Conservation (phyloP, 2,113 vertebrate genomes). For the Brachionichthys hirsutus region DNA sequence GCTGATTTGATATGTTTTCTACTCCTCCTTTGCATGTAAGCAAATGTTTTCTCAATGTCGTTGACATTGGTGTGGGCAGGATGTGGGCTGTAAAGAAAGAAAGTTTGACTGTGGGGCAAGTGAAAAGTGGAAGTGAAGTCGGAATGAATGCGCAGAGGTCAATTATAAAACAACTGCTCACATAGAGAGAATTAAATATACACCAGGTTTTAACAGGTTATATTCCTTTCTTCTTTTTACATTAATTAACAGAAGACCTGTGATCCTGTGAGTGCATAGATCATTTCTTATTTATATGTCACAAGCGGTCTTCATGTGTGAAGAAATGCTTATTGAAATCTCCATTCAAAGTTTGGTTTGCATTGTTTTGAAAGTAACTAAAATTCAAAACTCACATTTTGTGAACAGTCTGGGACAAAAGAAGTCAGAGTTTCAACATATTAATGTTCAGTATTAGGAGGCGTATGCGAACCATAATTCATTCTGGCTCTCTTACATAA, state of each 20-base stretch:
- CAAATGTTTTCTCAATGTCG: constrained; percentile 37
- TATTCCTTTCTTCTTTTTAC: neutral
- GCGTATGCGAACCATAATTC: too few species aligned
- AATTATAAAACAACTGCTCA: constrained; percentile 26
- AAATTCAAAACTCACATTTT: too few species aligned
- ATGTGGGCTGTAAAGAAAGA: constrained; percentile 34
- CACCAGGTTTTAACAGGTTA: neutral
- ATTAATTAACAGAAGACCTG: too few species aligned
- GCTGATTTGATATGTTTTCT: constrained; percentile 14
- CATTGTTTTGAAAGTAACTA: too few species aligned
- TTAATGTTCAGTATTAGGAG: too few species aligned
- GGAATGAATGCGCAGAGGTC: constrained; percentile 31
- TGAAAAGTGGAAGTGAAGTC: constrained; percentile 27
- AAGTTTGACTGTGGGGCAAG: constrained; percentile 32
- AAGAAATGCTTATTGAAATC: too few species aligned
- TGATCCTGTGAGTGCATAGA: neutral
- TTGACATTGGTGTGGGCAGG: constrained; percentile 38
- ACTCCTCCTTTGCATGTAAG: constrained; percentile 29
- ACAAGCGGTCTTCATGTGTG: too few species aligned
- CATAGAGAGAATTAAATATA: constrained; percentile 1
- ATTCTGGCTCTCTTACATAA: too few species aligned
- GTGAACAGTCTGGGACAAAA: too few species aligned
- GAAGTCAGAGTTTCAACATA: too few species aligned
- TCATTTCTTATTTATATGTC: neutral
- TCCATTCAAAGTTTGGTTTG: too few species aligned